phyloP scores from a whole-genome alignment of 2,797 vertebrate genomes.

The Coregonus sp. region DNA sequence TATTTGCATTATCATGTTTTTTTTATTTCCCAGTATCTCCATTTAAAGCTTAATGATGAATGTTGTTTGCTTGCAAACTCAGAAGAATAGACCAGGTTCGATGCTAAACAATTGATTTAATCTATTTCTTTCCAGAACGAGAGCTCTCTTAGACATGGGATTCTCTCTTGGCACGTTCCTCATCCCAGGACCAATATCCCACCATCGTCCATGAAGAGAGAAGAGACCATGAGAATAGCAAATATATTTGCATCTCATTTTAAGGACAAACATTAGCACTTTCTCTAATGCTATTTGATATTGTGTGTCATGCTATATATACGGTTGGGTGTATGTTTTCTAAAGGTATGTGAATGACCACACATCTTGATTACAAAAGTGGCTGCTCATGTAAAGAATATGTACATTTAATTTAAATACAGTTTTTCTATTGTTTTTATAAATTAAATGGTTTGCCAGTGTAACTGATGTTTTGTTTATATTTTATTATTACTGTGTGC shows the following conservation, averaged over 20 bases:
- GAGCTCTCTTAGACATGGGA: conserved; percentile 19
- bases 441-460: background rate
- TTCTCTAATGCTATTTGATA: conserved; percentile 8
- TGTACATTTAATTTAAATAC: background rate
- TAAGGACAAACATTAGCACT: conserved; percentile 50
- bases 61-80: background rate
- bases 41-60: background rate
- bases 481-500: too few species aligned
- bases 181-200: conserved; percentile 62
- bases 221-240: conserved; percentile 75
- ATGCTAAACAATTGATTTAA: background rate
- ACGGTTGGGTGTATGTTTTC: background rate
- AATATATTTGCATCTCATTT: conserved; percentile 76
- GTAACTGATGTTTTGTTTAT: background rate
- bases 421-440: background rate
- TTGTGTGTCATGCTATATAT: background rate
- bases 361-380: background rate
- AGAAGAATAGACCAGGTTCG: background rate
- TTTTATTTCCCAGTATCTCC: background rate
- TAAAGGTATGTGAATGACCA: background rate
- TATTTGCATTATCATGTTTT: background rate
- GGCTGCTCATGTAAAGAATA: conserved; percentile 1
- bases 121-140: conserved; percentile 46
- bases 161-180: conserved; percentile 40
- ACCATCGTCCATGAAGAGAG: conserved; percentile 63